Evolutionary conservation across 2,888 invertebrate genomes (phyloP), one percentile per base, ranked within the genome.

Genomic region (Alviniconcha strummeri): DNA sequence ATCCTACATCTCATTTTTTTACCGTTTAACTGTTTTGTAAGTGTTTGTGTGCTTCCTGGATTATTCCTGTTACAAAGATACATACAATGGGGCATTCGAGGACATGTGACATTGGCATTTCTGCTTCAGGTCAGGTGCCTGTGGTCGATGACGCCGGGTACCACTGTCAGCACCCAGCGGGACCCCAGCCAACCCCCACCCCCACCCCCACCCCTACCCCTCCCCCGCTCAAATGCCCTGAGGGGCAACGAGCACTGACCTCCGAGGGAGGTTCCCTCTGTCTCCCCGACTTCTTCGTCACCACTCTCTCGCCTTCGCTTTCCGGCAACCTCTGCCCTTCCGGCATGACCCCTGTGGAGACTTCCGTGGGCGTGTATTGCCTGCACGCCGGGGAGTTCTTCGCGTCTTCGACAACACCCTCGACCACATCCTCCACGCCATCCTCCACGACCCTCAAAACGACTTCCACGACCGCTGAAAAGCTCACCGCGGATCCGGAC

Each of bases 321-420:
- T 54, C 52, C 54, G n/a, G 7, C 54, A 17, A 55, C 77, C 67
- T 67, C n/a, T 82, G 82, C 56, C 56, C 82, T 17, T 57, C 67
- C 8, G 82, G 82, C 9, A 76, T 82, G 82, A 77, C 69, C 4
- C 69, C 77, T 7, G 55, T 67, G 54, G 19, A 60, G 55, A 76
- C 82, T 11, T 67, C 82, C 6, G 56, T 76, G 0, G 82, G 82
- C 1, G 67, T 82, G 60, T 13, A 52, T 19, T 82, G 82, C 19
- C 76, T 75, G 54, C 64, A n/a, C 19, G 75, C 64, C 7, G 56
- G 15, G 17, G 55, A 67, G n/a, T 52, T 17, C 13, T 9, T 11
- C n/a, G 54, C 1, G 4, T 7, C 56, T 0, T 19, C 64, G 17
- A 55, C 76, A 55, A 52, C 55, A 13, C 4, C 54, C 8, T 36